Evolutionary conservation across 2,113 vertebrate species (phyloP).

Genomic region (Phalacrocorax carbo): DNA sequence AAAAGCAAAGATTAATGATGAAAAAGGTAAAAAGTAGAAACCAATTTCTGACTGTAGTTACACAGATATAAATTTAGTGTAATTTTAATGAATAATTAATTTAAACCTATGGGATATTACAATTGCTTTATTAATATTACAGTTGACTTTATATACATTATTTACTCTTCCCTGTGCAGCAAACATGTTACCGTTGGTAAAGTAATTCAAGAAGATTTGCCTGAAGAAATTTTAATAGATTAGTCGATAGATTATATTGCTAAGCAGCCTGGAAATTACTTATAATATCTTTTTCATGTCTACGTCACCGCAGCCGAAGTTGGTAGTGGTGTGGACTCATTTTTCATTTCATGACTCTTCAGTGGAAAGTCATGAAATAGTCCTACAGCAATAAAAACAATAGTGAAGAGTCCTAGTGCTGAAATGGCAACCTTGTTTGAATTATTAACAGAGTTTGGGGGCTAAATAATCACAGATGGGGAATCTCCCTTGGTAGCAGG

Average conservation of each 20-base stretch:
- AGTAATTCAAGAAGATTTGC: neutral
- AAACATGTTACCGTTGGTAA: neutral
- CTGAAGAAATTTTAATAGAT: neutral
- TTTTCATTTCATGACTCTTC: neutral
- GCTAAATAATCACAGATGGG: neutral
- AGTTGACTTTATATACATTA: neutral
- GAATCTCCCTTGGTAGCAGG: neutral
- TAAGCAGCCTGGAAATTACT: neutral
- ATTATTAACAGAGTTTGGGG: neutral
- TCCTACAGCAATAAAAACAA: neutral
- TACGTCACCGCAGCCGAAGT: neutral
- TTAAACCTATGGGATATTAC: neutral
- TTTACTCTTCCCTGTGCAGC: neutral
- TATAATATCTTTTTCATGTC: neutral
- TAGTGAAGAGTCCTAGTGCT: neutral
- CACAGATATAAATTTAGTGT: neutral
- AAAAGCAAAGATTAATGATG: slow-evolving; percentile 8
- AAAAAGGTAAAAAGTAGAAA: neutral
- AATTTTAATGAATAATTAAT: neutral
- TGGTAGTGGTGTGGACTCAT: neutral
- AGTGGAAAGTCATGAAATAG: neutral
- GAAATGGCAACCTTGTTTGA: neutral
- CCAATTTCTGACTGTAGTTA: neutral
- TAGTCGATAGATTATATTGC: neutral
- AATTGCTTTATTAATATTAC: neutral